phyloP scores from a whole-genome alignment of 2,888 invertebrate genomes.

The Polydrusus pterygomalis region DNA sequence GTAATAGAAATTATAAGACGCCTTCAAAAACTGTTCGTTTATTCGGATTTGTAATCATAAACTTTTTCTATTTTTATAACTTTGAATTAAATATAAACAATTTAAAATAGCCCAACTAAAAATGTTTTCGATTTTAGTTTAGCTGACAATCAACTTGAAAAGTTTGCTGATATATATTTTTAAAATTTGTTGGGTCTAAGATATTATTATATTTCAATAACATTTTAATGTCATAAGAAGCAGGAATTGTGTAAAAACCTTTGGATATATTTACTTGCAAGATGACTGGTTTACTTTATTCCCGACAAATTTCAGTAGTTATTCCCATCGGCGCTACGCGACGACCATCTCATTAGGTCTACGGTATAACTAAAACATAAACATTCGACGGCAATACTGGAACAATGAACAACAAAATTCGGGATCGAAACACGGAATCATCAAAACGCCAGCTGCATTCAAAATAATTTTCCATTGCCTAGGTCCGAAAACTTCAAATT shows the following conservation, averaged over 20 bases:
- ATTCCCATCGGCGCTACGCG: too few relatives aligned
- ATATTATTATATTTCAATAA: too few relatives aligned
- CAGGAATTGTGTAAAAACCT: too few relatives aligned
- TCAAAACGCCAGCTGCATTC: background rate
- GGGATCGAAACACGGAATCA: background rate
- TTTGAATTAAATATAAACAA: constrained; percentile 20
- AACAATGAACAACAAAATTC: background rate
- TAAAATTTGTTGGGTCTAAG: background rate
- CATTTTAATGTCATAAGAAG: too few relatives aligned
- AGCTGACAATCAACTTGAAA: background rate
- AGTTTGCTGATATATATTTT: background rate
- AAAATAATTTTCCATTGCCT: background rate
- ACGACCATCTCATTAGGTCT: too few relatives aligned
- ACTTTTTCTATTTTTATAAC: constrained; percentile 24
- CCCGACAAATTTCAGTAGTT: too few relatives aligned
- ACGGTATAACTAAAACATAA: too few relatives aligned
- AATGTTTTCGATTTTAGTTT: background rate
- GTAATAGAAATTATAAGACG: background rate
- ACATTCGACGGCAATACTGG: too few relatives aligned
- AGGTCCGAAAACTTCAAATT: background rate
- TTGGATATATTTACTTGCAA: too few relatives aligned
- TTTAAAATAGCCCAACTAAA: constrained; percentile 21
- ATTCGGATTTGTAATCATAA: constrained; percentile 8
- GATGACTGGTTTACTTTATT: too few relatives aligned
- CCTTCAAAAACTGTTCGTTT: background rate